These are phyloP conservation scores for Apus apus DNA, from an alignment of 2,113 vertebrate species.

Conservation along the genomic window DNA sequence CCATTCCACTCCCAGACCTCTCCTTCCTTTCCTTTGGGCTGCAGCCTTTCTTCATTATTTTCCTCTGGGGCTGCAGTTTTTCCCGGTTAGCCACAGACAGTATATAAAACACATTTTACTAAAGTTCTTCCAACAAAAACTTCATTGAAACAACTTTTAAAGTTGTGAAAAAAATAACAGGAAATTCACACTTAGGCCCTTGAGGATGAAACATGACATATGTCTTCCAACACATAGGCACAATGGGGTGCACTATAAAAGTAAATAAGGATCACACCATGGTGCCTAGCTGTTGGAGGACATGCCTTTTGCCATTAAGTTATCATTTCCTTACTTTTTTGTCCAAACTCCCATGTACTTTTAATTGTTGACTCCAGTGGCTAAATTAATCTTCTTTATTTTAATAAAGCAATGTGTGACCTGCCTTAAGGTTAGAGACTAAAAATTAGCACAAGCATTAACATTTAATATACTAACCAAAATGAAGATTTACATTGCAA, in stretches of 20 bases:
- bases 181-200: constrained; percentile 76
- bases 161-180: constrained; percentile 72
- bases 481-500: constrained; percentile 68
- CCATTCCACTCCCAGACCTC: constrained; percentile 51
- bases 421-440: constrained; percentile 69
- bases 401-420: constrained; percentile 72
- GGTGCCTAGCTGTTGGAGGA: constrained; percentile 74
- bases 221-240: constrained; percentile 75
- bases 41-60: constrained; percentile 64
- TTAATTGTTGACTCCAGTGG: constrained; percentile 69
- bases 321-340: constrained; percentile 71
- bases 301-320: constrained; percentile 73
- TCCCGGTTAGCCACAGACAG: constrained; percentile 67
- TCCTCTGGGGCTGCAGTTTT: constrained; percentile 68
- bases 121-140: constrained; percentile 74
- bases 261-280: constrained; percentile 76
- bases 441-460: constrained; percentile 72
- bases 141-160: constrained; percentile 75
- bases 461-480: constrained; percentile 65
- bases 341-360: constrained; percentile 41
- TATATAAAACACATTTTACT: constrained; percentile 75
- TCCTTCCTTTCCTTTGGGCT: constrained; percentile 43
- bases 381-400: constrained; percentile 60
- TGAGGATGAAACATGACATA: constrained; percentile 75
- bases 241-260: constrained; percentile 73